These are phyloP conservation scores for Maccullochella peelii DNA, from an alignment of 2,113 vertebrate species.

Conservation along the genomic window DNA sequence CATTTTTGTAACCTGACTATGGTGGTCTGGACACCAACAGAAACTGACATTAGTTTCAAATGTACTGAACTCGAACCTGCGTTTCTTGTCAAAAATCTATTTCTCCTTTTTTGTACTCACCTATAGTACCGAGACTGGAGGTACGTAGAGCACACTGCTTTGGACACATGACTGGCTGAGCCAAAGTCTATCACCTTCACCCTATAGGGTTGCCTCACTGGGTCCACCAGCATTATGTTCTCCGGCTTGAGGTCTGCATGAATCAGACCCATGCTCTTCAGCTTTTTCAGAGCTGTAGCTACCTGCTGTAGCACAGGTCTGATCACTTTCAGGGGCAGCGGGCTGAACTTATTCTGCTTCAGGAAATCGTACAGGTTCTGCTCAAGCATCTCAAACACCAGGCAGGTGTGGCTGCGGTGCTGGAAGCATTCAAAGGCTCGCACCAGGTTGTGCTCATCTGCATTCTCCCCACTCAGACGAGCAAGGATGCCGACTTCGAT, in stretches of 20 bases:
- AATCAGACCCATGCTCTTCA: slow-evolving; percentile 98
- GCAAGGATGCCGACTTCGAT: slow-evolving; percentile 98
- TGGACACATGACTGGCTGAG: slow-evolving; percentile 98
- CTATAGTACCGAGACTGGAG: slow-evolving; percentile 99
- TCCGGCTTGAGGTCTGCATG: slow-evolving; percentile 99
- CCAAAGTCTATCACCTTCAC: slow-evolving; percentile 99
- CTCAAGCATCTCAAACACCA: slow-evolving; percentile 99
- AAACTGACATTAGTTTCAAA: not conserved
- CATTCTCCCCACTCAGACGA: slow-evolving; percentile 95
- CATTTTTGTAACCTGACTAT: slow-evolving; percentile 35
- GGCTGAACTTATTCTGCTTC: slow-evolving; percentile 99
- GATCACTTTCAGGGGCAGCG: slow-evolving; percentile 97
- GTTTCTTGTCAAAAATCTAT: not conserved
- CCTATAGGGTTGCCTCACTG: slow-evolving; percentile 95
- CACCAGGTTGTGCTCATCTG: slow-evolving; percentile 98
- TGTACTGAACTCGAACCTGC: not conserved
- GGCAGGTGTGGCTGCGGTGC: slow-evolving; percentile 96
- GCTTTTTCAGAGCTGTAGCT: slow-evolving; percentile 97
- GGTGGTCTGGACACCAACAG: slow-evolving; percentile 12
- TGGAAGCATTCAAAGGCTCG: slow-evolving; percentile 98
- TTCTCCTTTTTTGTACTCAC: slow-evolving; percentile 81
- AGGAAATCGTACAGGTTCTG: slow-evolving; percentile 99
- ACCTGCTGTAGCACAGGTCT: slow-evolving; percentile 98
- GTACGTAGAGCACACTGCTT: slow-evolving; percentile 99
- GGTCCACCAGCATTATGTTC: slow-evolving; percentile 99